These are phyloP conservation scores for Drosophila yakuba DNA, from an alignment of 1,140 invertebrate species.

Conservation along the genomic window DNA sequence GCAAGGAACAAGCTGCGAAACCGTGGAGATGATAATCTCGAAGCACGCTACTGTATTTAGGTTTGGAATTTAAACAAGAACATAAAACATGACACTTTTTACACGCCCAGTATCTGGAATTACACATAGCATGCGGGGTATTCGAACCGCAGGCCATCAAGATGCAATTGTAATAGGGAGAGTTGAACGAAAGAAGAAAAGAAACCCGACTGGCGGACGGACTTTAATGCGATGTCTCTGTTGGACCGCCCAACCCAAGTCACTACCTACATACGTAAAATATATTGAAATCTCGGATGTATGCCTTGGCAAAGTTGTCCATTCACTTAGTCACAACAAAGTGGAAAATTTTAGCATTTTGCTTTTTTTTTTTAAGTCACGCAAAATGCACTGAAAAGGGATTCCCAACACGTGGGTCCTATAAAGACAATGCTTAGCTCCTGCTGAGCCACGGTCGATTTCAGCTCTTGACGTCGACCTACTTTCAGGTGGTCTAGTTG, in stretches of 20 bases:
- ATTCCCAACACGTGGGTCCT: constrained; percentile 36
- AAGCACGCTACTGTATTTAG: constrained; percentile 37
- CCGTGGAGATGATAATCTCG: constrained; percentile 46
- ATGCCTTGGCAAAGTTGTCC: constrained; percentile 20
- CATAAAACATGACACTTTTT: constrained; percentile 16
- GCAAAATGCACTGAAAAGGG: constrained; percentile 37
- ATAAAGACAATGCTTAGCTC: constrained; percentile 6
- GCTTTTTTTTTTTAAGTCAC: constrained; percentile 18
- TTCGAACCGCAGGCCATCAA: constrained; percentile 56
- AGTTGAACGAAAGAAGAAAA: constrained; percentile 4
- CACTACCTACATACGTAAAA: constrained; percentile 64
- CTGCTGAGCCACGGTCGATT: constrained; percentile 23
- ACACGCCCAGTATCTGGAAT: constrained; percentile 24
- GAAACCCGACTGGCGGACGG: background rate
- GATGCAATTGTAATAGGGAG: constrained; percentile 47
- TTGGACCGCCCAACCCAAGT: constrained; percentile 25
- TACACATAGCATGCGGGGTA: constrained; percentile 45
- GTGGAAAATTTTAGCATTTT: constrained; percentile 4
- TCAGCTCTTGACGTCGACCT: background rate
- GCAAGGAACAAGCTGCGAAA: constrained; percentile 63
- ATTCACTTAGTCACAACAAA: constrained; percentile 13
- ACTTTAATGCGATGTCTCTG: background rate
- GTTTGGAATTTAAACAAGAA: constrained; percentile 53
- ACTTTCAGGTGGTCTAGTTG: constrained; percentile 29
- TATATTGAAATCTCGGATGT: constrained; percentile 50